Conservation (phyloP, 2,888 invertebrate species). For the Nasonia oneida region DNA sequence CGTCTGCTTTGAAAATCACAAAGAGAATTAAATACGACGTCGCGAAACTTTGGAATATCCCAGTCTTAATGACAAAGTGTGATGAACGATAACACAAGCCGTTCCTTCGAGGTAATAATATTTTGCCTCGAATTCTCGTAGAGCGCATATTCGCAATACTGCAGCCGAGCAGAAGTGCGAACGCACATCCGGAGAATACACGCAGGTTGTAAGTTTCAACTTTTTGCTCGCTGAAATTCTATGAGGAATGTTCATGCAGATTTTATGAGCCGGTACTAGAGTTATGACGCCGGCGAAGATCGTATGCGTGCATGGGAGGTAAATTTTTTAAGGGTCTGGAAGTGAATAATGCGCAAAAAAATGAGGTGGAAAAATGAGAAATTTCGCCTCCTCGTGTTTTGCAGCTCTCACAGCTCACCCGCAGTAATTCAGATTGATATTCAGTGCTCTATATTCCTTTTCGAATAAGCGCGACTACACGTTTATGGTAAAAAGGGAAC, state of each 20-base stretch:
- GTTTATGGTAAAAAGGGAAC: not conserved
- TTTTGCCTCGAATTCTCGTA: not conserved
- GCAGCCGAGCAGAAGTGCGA: not conserved
- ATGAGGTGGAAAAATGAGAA: constrained; percentile 8
- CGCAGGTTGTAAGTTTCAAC: not conserved
- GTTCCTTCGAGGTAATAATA: not conserved
- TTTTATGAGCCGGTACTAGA: constrained; percentile 26
- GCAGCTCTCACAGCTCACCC: not conserved
- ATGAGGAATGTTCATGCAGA: constrained; percentile 6
- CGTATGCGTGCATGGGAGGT: not conserved
- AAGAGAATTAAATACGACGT: not conserved
- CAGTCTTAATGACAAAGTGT: not conserved
- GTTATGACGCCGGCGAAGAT: constrained; percentile 3
- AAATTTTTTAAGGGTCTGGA: constrained; percentile 13
- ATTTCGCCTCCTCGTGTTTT: not conserved
- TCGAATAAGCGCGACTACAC: not conserved
- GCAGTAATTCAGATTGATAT: constrained; percentile 7
- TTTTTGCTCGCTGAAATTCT: not conserved
- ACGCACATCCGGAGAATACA: not conserved
- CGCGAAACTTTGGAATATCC: too few species aligned
- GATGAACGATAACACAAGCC: not conserved
- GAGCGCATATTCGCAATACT: too few species aligned
- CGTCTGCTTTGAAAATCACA: not conserved
- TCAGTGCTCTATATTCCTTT: not conserved
- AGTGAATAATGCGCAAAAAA: constrained; percentile 4